Evolutionary conservation across 2,888 invertebrate genomes (phyloP).

Genomic region (Spodoptera exigua): DNA sequence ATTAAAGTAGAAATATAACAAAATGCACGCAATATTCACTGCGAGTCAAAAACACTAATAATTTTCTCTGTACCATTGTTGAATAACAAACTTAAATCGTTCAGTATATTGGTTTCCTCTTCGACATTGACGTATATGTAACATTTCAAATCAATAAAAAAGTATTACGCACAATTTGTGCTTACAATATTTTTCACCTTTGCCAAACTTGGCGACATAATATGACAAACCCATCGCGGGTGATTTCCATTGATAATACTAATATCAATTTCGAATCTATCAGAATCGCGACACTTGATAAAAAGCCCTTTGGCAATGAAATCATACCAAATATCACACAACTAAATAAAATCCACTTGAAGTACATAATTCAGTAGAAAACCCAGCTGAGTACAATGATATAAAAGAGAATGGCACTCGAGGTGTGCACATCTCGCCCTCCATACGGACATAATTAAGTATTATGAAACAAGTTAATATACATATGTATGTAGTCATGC

Average conservation of each 20-base stretch:
- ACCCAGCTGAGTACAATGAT: conserved; percentile 51
- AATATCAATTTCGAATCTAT: conserved; percentile 88
- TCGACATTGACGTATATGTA: conserved; percentile 69
- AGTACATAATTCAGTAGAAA: conserved; percentile 50
- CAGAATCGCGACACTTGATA: conserved; percentile 73
- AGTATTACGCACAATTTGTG: conserved; percentile 80
- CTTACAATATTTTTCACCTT: conserved; percentile 71
- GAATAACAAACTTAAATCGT: conserved; percentile 9
- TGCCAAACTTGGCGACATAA: conserved; percentile 72
- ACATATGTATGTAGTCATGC: conserved; percentile 7
- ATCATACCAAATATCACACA: conserved; percentile 41
- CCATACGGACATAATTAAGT: conserved; percentile 33
- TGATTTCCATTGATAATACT: conserved; percentile 75
- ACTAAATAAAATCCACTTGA: conserved; percentile 54
- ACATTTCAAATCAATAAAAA: conserved; percentile 73
- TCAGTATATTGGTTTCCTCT: conserved; percentile 1
- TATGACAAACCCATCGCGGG: conserved; percentile 72
- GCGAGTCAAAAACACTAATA: conserved; percentile 7
- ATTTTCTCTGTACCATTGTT: conserved; percentile 15
- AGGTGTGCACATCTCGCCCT: conserved; percentile 15
- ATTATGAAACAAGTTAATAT: conserved; percentile 34
- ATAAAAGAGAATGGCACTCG: conserved; percentile 30
- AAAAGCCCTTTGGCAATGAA: conserved; percentile 36
- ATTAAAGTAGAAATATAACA: conserved; percentile 21
- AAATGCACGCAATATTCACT: conserved; percentile 10